Evolutionary conservation across 2,888 invertebrate genomes (phyloP), one percentile per base, ranked within the genome.

Genomic region (Flexamia atlantica): DNA sequence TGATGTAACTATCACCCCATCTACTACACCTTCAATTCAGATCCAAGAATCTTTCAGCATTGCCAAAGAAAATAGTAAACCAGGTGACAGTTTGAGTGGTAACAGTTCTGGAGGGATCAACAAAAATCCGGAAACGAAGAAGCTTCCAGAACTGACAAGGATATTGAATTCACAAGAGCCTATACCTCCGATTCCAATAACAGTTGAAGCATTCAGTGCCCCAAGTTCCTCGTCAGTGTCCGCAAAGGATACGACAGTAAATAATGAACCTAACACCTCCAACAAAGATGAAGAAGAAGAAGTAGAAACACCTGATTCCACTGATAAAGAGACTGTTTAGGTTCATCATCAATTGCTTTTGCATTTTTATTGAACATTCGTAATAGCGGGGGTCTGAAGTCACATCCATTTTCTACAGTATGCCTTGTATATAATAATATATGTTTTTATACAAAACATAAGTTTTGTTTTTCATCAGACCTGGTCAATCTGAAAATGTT

Each of bases 121-220:
- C 25, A 79, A 79, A 32, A 25, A 7, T 50, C n/a, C 32, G 20
- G 79, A 79, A 32, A 23, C 42, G 36, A 79, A 79, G 23, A 79
- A 79, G 25, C 57, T 79, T 28, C 79, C 79, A 0, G 79, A 79
- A 36, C 36, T 79, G 0, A 79, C 79, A 1, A 28, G 79, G n/a
- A 79, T 79, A 20, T 20, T 79, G 23, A 79, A 79, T 28, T 79
- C 79, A 20, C 79, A 79, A 79, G 76, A 76, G 14, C 76, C 76
- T 46, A 46, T 76, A 17, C 46, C 76, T 17, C 76, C 70, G 5
- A 57, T 57, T 32, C 79, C 79, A 32, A 36, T 57, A 20, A 30
- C 46, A 17, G 28, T 79, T 5, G 79, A 79, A 25, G 46, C 57
- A 7, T 57, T 79, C 79, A 53, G 20, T 57, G 30, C 50, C 20